These are phyloP conservation scores for Elanoides forficatus DNA, from an alignment of 2,113 vertebrate genomes.

Conservation along the genomic window DNA sequence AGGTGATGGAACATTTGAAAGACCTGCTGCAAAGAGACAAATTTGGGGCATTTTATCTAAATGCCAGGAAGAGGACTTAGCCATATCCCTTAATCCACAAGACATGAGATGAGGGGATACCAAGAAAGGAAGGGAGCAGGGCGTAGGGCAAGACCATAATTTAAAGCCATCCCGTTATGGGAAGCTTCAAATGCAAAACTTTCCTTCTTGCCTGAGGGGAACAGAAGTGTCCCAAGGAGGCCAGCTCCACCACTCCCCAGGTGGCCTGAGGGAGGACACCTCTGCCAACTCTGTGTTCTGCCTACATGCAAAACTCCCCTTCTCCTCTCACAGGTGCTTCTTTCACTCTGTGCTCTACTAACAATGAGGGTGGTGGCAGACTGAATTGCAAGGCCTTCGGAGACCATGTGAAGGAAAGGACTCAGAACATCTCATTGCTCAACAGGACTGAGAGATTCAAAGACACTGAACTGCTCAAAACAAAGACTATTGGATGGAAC, in stretches of 20 bases:
- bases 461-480: background rate
- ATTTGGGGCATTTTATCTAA: background rate
- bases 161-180: background rate
- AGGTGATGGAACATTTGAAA: background rate
- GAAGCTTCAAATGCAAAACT: background rate
- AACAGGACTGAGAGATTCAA: background rate
- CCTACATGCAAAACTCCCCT: background rate
- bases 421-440: background rate
- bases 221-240: background rate
- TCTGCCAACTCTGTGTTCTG: background rate
- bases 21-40: background rate
- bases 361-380: background rate
- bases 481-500: background rate
- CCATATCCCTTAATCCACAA: background rate
- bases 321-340: background rate
- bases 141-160: background rate
- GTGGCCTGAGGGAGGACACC: background rate
- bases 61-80: background rate
- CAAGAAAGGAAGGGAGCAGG: fast-evolving
- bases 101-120: background rate
- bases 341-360: background rate
- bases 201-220: background rate
- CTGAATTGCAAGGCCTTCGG: background rate
- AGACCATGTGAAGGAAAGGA: background rate
- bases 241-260: background rate